Conservation (phyloP, 2,797 vertebrate species). For the Glyptemys insculpta region DNA sequence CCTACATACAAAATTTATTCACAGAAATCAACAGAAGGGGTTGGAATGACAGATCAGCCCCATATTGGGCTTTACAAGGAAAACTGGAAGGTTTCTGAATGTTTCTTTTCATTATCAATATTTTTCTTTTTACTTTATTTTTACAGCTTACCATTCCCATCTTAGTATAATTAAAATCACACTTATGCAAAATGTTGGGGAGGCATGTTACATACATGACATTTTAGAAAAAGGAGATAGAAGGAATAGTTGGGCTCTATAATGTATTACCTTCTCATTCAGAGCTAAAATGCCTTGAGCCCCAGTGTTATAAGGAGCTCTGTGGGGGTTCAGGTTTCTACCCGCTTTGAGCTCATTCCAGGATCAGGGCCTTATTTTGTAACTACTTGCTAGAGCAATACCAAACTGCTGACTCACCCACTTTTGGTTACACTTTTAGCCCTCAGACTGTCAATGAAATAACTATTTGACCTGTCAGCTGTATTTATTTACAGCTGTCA, state of each 20-base stretch:
- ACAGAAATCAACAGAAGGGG: neutral
- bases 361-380: conserved; percentile 55
- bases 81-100: neutral
- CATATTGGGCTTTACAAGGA: neutral
- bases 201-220: neutral
- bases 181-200: neutral
- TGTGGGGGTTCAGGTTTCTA: neutral
- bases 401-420: conserved; percentile 59
- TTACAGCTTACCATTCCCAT: neutral
- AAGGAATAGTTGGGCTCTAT: neutral
- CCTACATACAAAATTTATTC: too few relatives aligned
- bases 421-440: conserved; percentile 68
- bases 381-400: conserved; percentile 66
- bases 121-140: neutral
- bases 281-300: neutral
- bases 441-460: conserved; percentile 51
- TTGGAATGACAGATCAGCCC: neutral
- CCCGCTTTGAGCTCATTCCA: conserved; percentile 60
- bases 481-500: conserved; percentile 73
- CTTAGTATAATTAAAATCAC: neutral
- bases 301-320: neutral
- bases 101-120: neutral
- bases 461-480: conserved; percentile 73
- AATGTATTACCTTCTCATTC: neutral
- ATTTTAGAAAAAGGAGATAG: neutral